phyloP scores from a whole-genome alignment of 2,113 vertebrate genomes.

The Tinamus guttatus region DNA sequence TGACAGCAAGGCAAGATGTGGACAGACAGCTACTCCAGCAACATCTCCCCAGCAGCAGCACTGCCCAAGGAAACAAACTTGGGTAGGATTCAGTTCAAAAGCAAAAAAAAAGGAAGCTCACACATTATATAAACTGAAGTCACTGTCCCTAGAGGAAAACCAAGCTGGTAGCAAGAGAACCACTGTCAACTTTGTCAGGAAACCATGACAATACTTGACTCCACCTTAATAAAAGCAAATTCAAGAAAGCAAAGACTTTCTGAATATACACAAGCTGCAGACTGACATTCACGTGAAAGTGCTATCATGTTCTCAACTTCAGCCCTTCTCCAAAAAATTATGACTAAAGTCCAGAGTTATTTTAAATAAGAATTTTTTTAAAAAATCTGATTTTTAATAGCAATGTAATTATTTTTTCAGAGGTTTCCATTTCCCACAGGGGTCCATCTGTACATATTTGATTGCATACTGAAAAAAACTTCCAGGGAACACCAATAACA shows the following conservation, averaged over 20 bases:
- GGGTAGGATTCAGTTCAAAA: not conserved
- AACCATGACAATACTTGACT: not conserved
- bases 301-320: not conserved
- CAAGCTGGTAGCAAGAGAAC: not conserved
- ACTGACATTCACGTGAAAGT: not conserved
- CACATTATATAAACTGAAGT: not conserved
- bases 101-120: not conserved
- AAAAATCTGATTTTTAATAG: not conserved
- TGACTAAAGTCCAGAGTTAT: not conserved
- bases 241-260: not conserved
- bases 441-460: not conserved
- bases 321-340: not conserved
- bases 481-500: not conserved
- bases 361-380: not conserved
- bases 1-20: not conserved
- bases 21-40: conserved; percentile 20
- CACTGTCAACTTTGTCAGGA: not conserved
- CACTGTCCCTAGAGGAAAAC: not conserved
- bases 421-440: not conserved
- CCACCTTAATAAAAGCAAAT: not conserved
- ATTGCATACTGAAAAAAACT: not conserved
- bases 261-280: not conserved
- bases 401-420: not conserved
- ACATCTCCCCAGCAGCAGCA: not conserved
- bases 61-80: conserved; percentile 8